Base-by-base conservation (phyloP, 1,140 invertebrate species). In the Drosophila elegans region DNA sequence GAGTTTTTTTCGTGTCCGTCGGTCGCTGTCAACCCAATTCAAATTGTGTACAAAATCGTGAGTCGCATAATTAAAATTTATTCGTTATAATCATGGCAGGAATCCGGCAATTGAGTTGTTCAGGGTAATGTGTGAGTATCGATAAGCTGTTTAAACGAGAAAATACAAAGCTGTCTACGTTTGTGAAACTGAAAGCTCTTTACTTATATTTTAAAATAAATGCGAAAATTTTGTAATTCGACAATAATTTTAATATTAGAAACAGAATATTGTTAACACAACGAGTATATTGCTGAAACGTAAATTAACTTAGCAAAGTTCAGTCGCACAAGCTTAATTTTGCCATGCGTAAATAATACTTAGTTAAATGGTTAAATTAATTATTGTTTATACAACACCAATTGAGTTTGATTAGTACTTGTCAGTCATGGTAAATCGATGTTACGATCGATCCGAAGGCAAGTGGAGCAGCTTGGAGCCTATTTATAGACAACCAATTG, bases 1-100 rank as follows among this genome's bases (percentile, higher is more conserved):
- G 52, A 49, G 57, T 74, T 74, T 55, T 74, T 38, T 45, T 66
- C 55, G 73, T 66, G 54, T 54, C 62, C 57, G 74, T 51, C 68
- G 61, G 45, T 59, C 49, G 71, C 83, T 89, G 83, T 88, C 83
- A 88, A 88, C 83, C 83, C 83, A 89, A 88, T 88, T 88, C 83
- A 88, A 88, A 88, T 88, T 88, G 83, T 88, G 84, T 88, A 89
- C 63, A 88, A 80, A 86, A 83, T 88, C 83, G 83, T 88, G 83
- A 89, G 75, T 48, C 59, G 83, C 84, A 88, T 88, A 88, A 88
- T 88, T 88, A 88, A 88, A 80, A 88, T 88, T 77, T 88, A 79
- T 75, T 67, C 81, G 62, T 80, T 69, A 77, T 72, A 76, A 79
- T 80, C 80, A 84, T 76, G 66, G 67, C 51, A 48, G 75, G 57